Base-by-base conservation (phyloP, 2,888 invertebrate species). In the Villa cingulata region DNA sequence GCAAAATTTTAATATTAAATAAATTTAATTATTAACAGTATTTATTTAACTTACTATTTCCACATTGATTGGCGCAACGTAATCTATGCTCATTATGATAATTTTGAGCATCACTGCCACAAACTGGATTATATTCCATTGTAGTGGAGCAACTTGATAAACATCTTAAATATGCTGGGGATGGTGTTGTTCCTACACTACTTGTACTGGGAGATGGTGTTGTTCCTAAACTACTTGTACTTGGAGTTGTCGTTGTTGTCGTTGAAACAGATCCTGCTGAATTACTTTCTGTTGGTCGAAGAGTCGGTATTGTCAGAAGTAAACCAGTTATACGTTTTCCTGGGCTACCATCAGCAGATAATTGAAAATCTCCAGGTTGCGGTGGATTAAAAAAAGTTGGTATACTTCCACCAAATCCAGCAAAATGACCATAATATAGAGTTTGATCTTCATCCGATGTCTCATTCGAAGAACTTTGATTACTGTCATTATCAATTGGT, bases 81-180 rank as follows among this genome's bases (percentile, higher is more conserved):
- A 67, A 57, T 34, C 57, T 56, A 16, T 57, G 62, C 7, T 38
- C 20, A 43, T 68, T 68, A 36, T 57, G 60, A 53, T 68, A 68
- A 50, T 58, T 62, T 37, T 56, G 47, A 18, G 49, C 54, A 51
- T 68, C 64, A 27, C 57, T 60, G 45, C 68, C 68, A 48, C 68
- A 68, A 6, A 68, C 57, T 2, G 68, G 68, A 57, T 68, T 68
- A 40, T 68, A 68, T 54, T 68, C 61, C 29, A 57, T 59, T 32
- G 67, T 66, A 0, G 62, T 50, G 19, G 54, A 60, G 45, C 62
- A 68, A 4, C 51, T 45, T 42, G 51, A 56, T 14, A 62, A 23
- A 48, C 64, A 68, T 17, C 56, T 52, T 14, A 56, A 38, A 42
- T 55, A 62, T 9, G 55, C 19, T 37, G 37, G 49, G 2, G 32